Conservation (phyloP, 2,888 invertebrate species). For the Dryadula phaetusa region DNA sequence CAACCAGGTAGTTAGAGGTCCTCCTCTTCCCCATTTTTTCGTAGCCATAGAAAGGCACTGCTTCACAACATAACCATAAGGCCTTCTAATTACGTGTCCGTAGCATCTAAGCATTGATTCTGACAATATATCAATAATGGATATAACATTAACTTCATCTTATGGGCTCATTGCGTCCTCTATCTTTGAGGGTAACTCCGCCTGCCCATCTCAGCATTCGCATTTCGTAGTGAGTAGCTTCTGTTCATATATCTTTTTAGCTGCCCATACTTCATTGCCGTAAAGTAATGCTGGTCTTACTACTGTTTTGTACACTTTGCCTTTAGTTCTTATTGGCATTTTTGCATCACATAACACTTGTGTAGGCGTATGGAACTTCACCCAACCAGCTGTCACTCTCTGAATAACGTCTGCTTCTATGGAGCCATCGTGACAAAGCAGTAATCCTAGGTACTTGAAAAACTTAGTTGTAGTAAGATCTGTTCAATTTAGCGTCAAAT, state of each 20-base stretch:
- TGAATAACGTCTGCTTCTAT: too few species aligned
- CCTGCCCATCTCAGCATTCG: constrained; percentile 14
- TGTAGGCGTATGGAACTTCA: too few species aligned
- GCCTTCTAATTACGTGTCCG: neutral
- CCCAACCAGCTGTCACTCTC: too few species aligned
- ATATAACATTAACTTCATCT: constrained; percentile 1
- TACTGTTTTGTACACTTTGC: too few species aligned
- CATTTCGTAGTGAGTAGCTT: constrained; percentile 19
- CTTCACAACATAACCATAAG: neutral
- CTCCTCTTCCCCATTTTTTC: neutral
- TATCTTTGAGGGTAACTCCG: constrained; percentile 7
- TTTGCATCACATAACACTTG: too few species aligned
- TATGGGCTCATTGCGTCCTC: neutral
- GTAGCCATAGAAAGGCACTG: neutral
- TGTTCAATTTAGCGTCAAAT: too few species aligned
- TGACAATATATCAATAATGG: neutral
- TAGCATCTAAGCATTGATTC: neutral
- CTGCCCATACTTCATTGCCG: constrained; percentile 18
- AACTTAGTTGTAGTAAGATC: too few species aligned
- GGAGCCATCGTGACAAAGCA: too few species aligned
- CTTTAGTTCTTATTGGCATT: too few species aligned
- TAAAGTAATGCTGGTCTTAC: neutral
- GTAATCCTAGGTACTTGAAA: too few species aligned
- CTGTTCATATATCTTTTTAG: constrained; percentile 20
- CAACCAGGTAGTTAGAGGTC: too few species aligned